A percentile compares a stretch with the other conserved stretches of the same genome.
These are phyloP conservation scores for Styela clava DNA, from an alignment of 23 tunicate species.

Conservation along the genomic window DNA sequence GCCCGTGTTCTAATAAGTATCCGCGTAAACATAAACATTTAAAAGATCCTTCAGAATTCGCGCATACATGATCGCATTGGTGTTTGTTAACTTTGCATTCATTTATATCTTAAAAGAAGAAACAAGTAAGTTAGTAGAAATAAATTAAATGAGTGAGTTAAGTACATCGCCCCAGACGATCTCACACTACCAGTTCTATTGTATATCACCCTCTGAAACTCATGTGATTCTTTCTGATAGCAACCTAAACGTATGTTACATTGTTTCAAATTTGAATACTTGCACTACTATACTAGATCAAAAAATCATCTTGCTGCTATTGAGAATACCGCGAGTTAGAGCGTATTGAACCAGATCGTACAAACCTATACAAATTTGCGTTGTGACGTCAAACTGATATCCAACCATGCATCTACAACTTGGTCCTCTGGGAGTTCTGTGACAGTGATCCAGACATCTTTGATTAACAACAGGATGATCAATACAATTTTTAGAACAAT, in stretches of 20 bases:
- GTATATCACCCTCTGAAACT: too few species aligned
- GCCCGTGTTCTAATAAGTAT: not conserved
- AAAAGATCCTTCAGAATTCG: not conserved
- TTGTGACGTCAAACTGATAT: not conserved
- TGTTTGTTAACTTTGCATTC: not conserved
- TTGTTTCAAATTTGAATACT: too few species aligned
- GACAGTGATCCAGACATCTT: not conserved
- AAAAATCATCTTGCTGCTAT: too few species aligned
- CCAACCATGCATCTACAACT: not conserved
- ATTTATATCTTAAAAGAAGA: not conserved
- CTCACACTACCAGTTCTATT: too few species aligned
- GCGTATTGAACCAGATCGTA: too few species aligned
- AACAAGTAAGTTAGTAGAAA: not conserved
- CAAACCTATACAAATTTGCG: not conserved
- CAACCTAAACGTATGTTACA: too few species aligned
- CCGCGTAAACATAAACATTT: not conserved
- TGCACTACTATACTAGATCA: too few species aligned
- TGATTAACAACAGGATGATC: not conserved
- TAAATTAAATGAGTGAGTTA: too few species aligned
- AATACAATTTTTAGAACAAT: not conserved
- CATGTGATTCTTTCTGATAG: too few species aligned
- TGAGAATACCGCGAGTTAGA: too few species aligned
- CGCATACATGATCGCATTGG: slow-evolving; percentile 11
- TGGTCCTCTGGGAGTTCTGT: slow-evolving; percentile 13
- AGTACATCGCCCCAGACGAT: too few species aligned